Conservation (phyloP, 2,888 invertebrate species). For the Hydroisotoma schaefferi region DNA sequence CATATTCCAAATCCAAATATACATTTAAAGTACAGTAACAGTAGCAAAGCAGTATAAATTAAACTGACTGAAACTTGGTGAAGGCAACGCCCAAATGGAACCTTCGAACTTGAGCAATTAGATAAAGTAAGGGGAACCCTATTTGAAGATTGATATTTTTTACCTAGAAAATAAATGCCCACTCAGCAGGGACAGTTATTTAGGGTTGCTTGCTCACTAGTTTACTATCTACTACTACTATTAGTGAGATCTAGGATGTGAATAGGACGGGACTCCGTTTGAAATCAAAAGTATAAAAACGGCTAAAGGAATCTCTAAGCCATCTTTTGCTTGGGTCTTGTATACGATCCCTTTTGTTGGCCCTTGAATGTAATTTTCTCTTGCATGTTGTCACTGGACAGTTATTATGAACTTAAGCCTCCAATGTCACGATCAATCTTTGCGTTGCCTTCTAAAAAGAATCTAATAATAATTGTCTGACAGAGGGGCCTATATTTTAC, state of each 20-base stretch:
- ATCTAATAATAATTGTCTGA: constrained; percentile 1
- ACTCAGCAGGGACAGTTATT: not conserved
- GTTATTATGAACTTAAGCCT: not conserved
- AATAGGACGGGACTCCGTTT: not conserved
- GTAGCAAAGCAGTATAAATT: no score
- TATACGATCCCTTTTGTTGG: not conserved
- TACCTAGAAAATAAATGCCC: not conserved
- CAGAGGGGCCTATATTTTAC: not conserved
- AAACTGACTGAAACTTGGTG: no score
- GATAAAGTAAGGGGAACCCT: not conserved
- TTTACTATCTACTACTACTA: no score
- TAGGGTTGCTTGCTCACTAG: no score
- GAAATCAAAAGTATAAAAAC: not conserved
- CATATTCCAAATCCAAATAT: not conserved
- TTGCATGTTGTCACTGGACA: not conserved
- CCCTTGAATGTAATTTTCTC: constrained; percentile 1
- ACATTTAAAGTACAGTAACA: no score
- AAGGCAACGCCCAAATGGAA: not conserved
- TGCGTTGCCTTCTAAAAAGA: not conserved
- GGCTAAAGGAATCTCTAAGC: no score
- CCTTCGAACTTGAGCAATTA: constrained; percentile 3
- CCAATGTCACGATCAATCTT: constrained; percentile 5
- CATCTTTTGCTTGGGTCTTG: not conserved
- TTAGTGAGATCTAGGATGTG: not conserved
- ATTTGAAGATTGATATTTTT: not conserved